Conservation (phyloP, 1,140 invertebrate genomes). For the Andricus grossulariae region DNA sequence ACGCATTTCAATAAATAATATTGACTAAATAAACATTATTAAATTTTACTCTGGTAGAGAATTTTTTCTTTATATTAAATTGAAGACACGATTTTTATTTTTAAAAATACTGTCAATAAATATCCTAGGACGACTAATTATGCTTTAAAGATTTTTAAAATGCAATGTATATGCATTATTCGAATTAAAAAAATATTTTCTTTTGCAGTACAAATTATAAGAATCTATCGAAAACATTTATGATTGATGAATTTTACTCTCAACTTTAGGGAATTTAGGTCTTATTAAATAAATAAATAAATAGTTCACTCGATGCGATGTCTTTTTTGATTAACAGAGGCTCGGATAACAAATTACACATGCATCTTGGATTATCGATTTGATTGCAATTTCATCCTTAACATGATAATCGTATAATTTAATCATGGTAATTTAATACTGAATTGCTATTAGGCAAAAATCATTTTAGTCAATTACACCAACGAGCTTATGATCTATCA, state of each 20-base stretch:
- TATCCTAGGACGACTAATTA: too few species aligned
- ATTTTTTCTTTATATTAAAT: too few species aligned
- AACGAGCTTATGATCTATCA: conserved; percentile 26
- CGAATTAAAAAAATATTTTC: too few species aligned
- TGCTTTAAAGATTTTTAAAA: too few species aligned
- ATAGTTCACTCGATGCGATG: not conserved
- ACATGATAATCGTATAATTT: not conserved
- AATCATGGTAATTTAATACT: conserved; percentile 19
- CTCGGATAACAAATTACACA: not conserved
- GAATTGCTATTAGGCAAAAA: conserved; percentile 11
- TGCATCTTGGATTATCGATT: not conserved
- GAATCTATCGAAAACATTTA: not conserved
- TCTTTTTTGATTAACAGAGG: not conserved
- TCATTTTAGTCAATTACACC: conserved; percentile 11
- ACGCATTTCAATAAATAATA: conserved; percentile 31
- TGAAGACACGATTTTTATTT: not conserved
- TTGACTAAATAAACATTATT: not conserved
- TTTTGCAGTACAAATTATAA: too few species aligned
- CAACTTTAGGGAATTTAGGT: not conserved
- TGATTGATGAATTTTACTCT: not conserved
- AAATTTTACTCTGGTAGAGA: not conserved
- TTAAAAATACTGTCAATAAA: too few species aligned
- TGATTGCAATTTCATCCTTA: conserved; percentile 3
- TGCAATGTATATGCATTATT: too few species aligned
- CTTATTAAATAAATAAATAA: conserved; percentile 8